phyloP scores from a whole-genome alignment of 2,888 invertebrate species.

The Octodonta nipae region DNA sequence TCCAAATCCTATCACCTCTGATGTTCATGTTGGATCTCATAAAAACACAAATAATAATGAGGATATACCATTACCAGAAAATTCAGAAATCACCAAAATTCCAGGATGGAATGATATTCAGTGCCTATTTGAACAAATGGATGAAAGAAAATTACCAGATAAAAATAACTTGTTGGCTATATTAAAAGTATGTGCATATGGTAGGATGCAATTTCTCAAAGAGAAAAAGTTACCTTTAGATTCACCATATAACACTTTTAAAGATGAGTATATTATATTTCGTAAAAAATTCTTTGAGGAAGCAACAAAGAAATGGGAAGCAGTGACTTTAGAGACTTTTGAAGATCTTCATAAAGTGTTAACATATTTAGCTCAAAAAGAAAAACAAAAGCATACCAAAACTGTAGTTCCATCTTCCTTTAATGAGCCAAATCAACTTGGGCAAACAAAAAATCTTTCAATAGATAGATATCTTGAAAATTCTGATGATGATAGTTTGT shows the following conservation, averaged over 20 bases:
- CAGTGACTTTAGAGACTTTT: slow-evolving; percentile 17
- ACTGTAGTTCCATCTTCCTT: neutral
- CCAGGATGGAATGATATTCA: slow-evolving; percentile 16
- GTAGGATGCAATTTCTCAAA: slow-evolving; percentile 13
- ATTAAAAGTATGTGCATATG: slow-evolving; percentile 12
- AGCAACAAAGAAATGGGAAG: slow-evolving; percentile 19
- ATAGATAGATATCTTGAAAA: too few relatives aligned
- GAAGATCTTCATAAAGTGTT: slow-evolving; percentile 12
- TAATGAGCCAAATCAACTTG: neutral
- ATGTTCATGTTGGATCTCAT: too few relatives aligned
- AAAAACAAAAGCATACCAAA: neutral
- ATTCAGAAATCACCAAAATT: slow-evolving; percentile 15
- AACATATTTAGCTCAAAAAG: neutral
- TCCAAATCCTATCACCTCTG: too few relatives aligned
- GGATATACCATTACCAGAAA: too few relatives aligned
- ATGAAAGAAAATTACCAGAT: slow-evolving; percentile 18
- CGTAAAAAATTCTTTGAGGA: slow-evolving; percentile 14
- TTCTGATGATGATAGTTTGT: too few relatives aligned
- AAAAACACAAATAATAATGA: too few relatives aligned
- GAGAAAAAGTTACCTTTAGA: slow-evolving; percentile 15
- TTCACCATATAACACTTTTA: slow-evolving; percentile 17
- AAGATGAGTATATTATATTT: slow-evolving; percentile 12
- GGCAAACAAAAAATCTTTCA: neutral
- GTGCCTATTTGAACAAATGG: slow-evolving; percentile 18
- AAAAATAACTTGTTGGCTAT: slow-evolving; percentile 16